Base-by-base conservation (phyloP, 2,888 invertebrate genomes). In the Nomada lathburiana region DNA sequence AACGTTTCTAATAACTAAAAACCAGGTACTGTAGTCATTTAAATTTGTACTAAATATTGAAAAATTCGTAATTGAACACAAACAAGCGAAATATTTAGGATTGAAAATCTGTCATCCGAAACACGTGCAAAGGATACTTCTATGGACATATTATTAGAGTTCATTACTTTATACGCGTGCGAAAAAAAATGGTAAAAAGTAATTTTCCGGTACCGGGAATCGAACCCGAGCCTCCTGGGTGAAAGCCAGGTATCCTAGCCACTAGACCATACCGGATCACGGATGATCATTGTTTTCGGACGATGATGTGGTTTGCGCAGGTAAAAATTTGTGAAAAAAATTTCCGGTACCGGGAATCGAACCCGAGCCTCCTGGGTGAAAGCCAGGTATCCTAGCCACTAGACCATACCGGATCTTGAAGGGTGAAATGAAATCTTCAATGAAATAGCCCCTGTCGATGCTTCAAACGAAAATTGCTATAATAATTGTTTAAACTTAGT, bases 381-480 rank as follows among this genome's bases (percentile, higher is more conserved):
- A 95, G 93, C 95, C 95, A 95, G 95, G 94, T 95, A 95, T 95
- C 95, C 95, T 95, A 95, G 94, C 95, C 95, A 95, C 95, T 95
- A 95, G 95, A 95, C 95, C 95, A 95, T 95, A 95, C 94, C 95
- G 95, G 95, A 95, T 93, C 53, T 47, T 47, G 47, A 13, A 47
- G 3, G 47, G 13, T 47, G 5, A 13, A 2, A 13, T 10, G 13
- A 47, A 47, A 47, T 47, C 13, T 13, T 47, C 13, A 13, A 47
- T 29, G 47, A 47, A 47, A 9, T 2, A 2, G 0, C 7, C 7
- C 2, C 13, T 47, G 13, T 10, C 11, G 2, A 47, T 47, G 10
- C 47, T 47, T 2, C 3, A 47, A 47, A 11, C 47, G 1, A 16
- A 47, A 47, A 36, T 11, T 60, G 18, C 18, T 60, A 18, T 60